Evolutionary conservation across 37 sponge, comb jelly and placozoan species (phyloP).

Genomic region (Axinella damicornis): DNA sequence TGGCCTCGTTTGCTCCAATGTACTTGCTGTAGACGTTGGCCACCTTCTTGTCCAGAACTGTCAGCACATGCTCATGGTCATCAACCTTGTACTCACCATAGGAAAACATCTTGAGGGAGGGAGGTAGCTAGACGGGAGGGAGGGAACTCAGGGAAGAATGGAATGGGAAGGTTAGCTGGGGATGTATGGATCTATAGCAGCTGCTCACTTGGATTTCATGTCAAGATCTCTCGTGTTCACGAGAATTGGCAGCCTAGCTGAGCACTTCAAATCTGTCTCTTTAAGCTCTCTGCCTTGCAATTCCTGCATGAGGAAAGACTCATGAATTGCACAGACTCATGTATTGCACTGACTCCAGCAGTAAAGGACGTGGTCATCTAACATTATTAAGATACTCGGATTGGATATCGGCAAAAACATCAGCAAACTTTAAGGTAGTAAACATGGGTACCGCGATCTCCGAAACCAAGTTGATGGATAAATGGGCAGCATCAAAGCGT

Average conservation of each 20-base stretch:
- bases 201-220: slow-evolving; percentile 80
- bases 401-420: too few relatives aligned
- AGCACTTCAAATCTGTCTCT: slow-evolving; percentile 74
- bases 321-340: too few relatives aligned
- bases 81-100: slow-evolving; percentile 97
- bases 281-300: slow-evolving; percentile 73
- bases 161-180: neutral
- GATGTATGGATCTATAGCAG: neutral
- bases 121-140: neutral
- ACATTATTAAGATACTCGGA: too few relatives aligned
- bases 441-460: too few relatives aligned
- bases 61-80: slow-evolving; percentile 92
- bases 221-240: slow-evolving; percentile 94
- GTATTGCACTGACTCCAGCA: too few relatives aligned
- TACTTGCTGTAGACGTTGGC: slow-evolving; percentile 88
- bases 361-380: too few relatives aligned
- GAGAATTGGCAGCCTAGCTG: slow-evolving; percentile 55
- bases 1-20: slow-evolving; percentile 97
- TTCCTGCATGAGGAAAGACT: too few relatives aligned
- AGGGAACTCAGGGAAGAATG: neutral
- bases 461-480: too few relatives aligned
- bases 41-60: slow-evolving; percentile 87
- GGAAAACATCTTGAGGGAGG: slow-evolving; percentile 78
- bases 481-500: too few relatives aligned
- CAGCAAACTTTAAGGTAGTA: too few relatives aligned